phyloP scores from a whole-genome alignment of 2,113 vertebrate genomes.

The Halichoeres trimaculatus region DNA sequence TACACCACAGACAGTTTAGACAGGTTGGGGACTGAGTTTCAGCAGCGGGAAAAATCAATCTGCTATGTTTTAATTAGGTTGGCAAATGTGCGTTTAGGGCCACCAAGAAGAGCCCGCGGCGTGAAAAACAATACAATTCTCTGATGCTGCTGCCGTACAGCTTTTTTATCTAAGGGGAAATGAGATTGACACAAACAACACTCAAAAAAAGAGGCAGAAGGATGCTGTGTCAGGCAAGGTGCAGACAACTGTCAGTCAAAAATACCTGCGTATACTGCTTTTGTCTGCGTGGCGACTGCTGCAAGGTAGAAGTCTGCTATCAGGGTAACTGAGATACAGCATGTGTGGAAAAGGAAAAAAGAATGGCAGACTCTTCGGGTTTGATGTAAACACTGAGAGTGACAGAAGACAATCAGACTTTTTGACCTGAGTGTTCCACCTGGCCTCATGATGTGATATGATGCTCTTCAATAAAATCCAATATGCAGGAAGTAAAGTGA shows the following conservation, averaged over 20 bases:
- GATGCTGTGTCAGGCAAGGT: slow-evolving; percentile 17
- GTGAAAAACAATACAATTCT: slow-evolving; percentile 24
- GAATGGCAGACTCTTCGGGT: too few species aligned
- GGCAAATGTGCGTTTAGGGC: slow-evolving; percentile 53
- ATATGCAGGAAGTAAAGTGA: too few species aligned
- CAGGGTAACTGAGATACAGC: neutral
- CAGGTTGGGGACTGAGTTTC: slow-evolving; percentile 46
- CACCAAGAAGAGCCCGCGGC: slow-evolving; percentile 20
- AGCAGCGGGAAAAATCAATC: slow-evolving; percentile 51
- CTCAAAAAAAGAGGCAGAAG: slow-evolving; percentile 19
- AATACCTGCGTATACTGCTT: neutral
- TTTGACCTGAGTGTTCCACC: too few species aligned
- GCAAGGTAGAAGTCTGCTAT: neutral
- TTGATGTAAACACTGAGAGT: too few species aligned
- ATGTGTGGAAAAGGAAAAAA: too few species aligned
- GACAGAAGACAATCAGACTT: too few species aligned
- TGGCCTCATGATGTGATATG: too few species aligned
- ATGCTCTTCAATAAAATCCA: too few species aligned
- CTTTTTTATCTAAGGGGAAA: neutral
- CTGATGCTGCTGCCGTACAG: slow-evolving; percentile 11
- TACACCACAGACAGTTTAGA: slow-evolving; percentile 48
- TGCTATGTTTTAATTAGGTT: slow-evolving; percentile 57
- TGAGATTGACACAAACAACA: slow-evolving; percentile 10
- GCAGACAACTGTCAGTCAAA: slow-evolving; percentile 16
- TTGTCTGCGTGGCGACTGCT: neutral